phyloP scores from a whole-genome alignment of 1,140 invertebrate species.

The Helicoverpa armigera region DNA sequence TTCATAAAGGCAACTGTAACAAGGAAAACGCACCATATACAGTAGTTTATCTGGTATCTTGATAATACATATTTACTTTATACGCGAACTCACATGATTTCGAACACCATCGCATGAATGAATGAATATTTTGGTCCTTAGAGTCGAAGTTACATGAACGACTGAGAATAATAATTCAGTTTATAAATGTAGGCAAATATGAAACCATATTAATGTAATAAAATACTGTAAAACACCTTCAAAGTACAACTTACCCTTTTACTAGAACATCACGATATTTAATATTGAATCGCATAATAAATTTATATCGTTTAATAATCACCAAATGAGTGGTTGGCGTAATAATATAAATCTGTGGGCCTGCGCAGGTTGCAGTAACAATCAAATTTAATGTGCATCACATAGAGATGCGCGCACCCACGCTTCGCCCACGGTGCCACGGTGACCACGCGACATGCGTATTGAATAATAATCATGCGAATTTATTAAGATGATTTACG shows the following conservation, averaged over 20 bases:
- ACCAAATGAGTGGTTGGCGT: constrained; percentile 58
- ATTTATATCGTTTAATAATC: constrained; percentile 55
- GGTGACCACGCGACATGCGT: constrained; percentile 57
- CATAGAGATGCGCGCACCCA: constrained; percentile 73
- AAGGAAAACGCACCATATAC: constrained; percentile 40
- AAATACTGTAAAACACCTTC: neutral
- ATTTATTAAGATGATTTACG: constrained; percentile 25
- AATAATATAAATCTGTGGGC: constrained; percentile 61
- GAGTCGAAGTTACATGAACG: neutral
- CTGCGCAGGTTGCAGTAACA: constrained; percentile 68
- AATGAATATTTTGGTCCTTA: neutral
- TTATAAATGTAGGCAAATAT: neutral
- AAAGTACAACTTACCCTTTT: constrained; percentile 28
- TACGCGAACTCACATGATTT: neutral
- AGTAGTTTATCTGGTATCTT: constrained; percentile 35
- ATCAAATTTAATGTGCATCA: constrained; percentile 77
- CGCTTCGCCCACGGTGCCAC: constrained; percentile 67
- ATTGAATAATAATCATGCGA: constrained; percentile 10
- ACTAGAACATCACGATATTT: constrained; percentile 31
- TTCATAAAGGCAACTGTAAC: constrained; percentile 45
- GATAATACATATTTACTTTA: constrained; percentile 20
- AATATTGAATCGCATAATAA: constrained; percentile 53
- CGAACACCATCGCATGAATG: neutral
- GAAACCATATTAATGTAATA: neutral
- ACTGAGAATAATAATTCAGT: neutral